Evolutionary conservation across 92 coral and sea anemone genomes (phyloP).

Genomic region (Virgularia gustaviana): DNA sequence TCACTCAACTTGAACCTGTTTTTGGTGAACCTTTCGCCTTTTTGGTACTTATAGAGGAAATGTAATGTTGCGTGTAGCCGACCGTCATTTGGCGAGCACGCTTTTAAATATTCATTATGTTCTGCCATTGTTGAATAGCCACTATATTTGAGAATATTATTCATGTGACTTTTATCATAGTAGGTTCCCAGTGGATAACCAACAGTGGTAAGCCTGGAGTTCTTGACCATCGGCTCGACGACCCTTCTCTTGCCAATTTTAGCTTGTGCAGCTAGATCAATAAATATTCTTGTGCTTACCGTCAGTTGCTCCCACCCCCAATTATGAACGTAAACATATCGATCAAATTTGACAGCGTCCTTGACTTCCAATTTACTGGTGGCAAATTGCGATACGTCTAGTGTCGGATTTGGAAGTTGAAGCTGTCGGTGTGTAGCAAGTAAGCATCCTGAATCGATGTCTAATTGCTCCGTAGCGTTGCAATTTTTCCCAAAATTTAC

Average conservation of each 20-base stretch:
- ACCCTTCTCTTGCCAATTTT: conserved; percentile 55
- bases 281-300: conserved; percentile 68
- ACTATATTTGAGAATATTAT: conserved; percentile 48
- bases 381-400: no score
- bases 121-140: conserved; percentile 62
- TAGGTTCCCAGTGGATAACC: conserved; percentile 77
- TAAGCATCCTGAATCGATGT: no score
- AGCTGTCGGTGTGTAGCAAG: no score
- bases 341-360: no score
- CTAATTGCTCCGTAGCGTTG: no score
- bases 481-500: no score
- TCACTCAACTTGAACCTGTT: conserved; percentile 65
- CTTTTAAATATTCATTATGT: conserved; percentile 52
- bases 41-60: conserved; percentile 58
- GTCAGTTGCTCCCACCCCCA: conserved; percentile 90
- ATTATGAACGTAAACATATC: conserved; percentile 10
- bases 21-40: conserved; percentile 52
- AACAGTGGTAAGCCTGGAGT: conserved; percentile 72
- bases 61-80: conserved; percentile 66
- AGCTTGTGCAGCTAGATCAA: conserved; percentile 78
- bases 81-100: conserved; percentile 51
- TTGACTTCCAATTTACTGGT: no score
- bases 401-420: no score
- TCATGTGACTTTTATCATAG: conserved; percentile 64
- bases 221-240: conserved; percentile 82